Base-by-base conservation (phyloP, 2,797 vertebrate species). In the Morelia viridis region DNA sequence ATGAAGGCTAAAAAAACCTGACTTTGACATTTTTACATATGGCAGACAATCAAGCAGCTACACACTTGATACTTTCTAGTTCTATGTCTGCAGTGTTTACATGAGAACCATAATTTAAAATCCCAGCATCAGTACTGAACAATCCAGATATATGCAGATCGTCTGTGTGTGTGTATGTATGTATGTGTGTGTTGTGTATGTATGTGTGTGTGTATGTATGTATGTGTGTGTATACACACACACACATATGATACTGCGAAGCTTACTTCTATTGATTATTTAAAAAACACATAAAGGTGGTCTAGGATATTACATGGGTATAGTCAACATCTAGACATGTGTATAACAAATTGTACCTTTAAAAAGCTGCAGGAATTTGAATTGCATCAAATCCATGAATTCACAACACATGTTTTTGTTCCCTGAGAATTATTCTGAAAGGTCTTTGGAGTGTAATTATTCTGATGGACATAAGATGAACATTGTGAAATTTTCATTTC, bases 381-480 rank as follows among this genome's bases (percentile, higher is more conserved):
- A 62, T 68, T 94, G 95, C 86, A 60, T 28, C 89, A 87, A 93
- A 95, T 93, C 24, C 53, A 94, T 85, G 5, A 65, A 87, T 64
- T n/a, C 89, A 87, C 35, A 93, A 15, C 65, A 93, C 28, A 61
- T 91, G 7, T 92, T 90, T 92, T 90, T 85, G 35, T 92, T 97
- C 96, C 96, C 96, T 97, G 96, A 97, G 96, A 96, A 92, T 60
- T 76, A 94, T 88, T 92, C 91, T 92, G 83, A 95, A 92, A 95
- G 50, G 31, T 94, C 92, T 96, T 95, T 95, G 93, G 95, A 95
- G 96, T 95, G 90, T 19, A 91, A 89, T 90, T 80, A 90, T 68
- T 93, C 90, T 8, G 90, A 26, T 68, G 85, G 94, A 9, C 83
- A 62, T 80, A 93, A 93, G 8, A 91, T 1, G n/a, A 22, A 93